Evolutionary conservation across 2,113 vertebrate genomes (phyloP).

Genomic region (Grus americana): DNA sequence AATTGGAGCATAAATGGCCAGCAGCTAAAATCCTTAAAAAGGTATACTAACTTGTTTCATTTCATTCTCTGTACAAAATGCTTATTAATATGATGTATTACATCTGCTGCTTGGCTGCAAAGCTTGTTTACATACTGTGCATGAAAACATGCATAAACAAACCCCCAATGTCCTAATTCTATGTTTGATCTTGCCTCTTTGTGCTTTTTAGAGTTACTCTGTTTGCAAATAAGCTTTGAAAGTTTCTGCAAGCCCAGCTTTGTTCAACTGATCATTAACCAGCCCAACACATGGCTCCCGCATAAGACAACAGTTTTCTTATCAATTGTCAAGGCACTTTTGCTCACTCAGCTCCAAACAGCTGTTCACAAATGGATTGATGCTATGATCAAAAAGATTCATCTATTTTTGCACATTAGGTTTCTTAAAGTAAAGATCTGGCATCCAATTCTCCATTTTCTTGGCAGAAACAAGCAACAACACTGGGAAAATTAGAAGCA

Average conservation of each 20-base stretch:
- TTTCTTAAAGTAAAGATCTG: neutral
- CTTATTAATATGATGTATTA: neutral
- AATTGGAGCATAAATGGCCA: neutral
- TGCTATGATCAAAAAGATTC: accelerated
- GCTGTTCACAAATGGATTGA: neutral
- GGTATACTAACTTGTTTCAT: neutral
- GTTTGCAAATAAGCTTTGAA: neutral
- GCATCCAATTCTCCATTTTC: neutral
- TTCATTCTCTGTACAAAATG: neutral
- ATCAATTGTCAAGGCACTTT: neutral
- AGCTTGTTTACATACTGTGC: neutral
- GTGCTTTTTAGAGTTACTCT: neutral
- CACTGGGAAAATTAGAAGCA: neutral
- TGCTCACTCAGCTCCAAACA: neutral
- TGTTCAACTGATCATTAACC: neutral
- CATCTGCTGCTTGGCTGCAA: neutral
- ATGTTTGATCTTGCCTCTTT: neutral
- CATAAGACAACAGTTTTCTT: neutral
- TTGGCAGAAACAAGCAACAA: neutral
- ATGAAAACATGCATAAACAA: neutral
- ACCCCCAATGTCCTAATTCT: neutral
- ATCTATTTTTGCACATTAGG: neutral
- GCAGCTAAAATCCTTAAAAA: neutral
- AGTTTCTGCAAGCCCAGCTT: neutral
- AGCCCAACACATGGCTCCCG: neutral